These are phyloP conservation scores for Ochropacha duplaris DNA, from an alignment of 2,888 invertebrate genomes.

Conservation along the genomic window DNA sequence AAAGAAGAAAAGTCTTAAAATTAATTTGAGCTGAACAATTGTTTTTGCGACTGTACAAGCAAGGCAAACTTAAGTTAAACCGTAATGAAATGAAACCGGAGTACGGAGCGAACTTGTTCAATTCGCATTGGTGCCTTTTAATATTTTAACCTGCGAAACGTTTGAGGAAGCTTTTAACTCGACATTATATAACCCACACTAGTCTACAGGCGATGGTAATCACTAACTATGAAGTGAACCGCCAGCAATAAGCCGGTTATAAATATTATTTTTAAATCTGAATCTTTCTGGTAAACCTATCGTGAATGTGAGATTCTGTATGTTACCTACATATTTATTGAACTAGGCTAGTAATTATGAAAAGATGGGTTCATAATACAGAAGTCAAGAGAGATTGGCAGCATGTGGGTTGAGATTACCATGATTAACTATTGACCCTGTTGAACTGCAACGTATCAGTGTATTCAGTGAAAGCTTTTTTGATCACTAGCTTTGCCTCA, in stretches of 20 bases:
- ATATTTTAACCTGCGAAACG: conserved; percentile 8
- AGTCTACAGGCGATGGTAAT: no score
- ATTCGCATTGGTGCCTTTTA: conserved; percentile 25
- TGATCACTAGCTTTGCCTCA: no score
- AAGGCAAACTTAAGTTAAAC: conserved; percentile 35
- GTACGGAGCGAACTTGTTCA: conserved; percentile 24
- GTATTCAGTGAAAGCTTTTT: background rate
- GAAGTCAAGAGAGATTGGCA: no score
- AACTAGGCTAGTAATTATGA: no score
- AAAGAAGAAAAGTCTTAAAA: background rate
- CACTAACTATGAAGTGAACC: no score
- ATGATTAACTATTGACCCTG: background rate
- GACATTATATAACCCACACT: background rate
- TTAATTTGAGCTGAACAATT: conserved; percentile 4
- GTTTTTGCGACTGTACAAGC: conserved; percentile 27
- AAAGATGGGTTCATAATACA: no score
- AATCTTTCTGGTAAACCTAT: no score
- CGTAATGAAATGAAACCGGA: conserved; percentile 39
- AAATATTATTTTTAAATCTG: no score
- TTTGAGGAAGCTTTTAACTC: conserved; percentile 6
- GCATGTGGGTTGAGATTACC: background rate
- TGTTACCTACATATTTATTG: no score
- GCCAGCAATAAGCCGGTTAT: no score
- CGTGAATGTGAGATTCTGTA: no score
- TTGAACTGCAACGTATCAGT: background rate